Percentiles rank a stretch among this genome's conserved stretches.
phyloP scores from a whole-genome alignment of 2,888 invertebrate species.

The Spicauda simplicius region DNA sequence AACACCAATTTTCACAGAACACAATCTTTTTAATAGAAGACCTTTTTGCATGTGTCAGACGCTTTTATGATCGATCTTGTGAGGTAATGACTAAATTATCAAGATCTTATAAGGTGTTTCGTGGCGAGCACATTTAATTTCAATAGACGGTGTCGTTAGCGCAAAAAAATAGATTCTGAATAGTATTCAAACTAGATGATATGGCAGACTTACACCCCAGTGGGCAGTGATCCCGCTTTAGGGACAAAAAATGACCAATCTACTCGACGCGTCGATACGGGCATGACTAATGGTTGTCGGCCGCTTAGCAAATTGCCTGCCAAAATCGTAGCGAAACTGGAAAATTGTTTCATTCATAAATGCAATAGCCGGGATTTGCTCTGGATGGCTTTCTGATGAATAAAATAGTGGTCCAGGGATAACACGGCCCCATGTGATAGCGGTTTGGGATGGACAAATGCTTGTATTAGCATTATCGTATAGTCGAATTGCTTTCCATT shows the following conservation, averaged over 20 bases:
- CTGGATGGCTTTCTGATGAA: constrained; percentile 71
- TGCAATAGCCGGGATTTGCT: constrained; percentile 72
- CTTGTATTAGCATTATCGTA: constrained; percentile 54
- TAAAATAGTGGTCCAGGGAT: constrained; percentile 66
- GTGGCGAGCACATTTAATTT: constrained; percentile 23
- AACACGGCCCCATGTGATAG: constrained; percentile 62
- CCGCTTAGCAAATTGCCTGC: constrained; percentile 78
- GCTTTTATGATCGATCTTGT: constrained; percentile 30
- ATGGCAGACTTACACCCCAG: constrained; percentile 56
- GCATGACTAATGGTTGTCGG: constrained; percentile 76
- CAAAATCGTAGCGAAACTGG: constrained; percentile 75
- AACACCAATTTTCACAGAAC: constrained; percentile 18
- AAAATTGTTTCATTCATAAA: constrained; percentile 83
- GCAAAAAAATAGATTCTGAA: constrained; percentile 30
- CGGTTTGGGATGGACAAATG: constrained; percentile 59
- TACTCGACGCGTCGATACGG: constrained; percentile 70
- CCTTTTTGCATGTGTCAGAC: constrained; percentile 36
- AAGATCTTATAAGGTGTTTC: constrained; percentile 42
- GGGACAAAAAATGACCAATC: constrained; percentile 78
- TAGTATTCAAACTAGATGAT: constrained; percentile 41
- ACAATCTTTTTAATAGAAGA: constrained; percentile 19
- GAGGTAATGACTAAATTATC: constrained; percentile 43
- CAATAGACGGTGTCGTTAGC: constrained; percentile 23
- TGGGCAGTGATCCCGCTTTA: constrained; percentile 59
- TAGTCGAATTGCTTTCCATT: constrained; percentile 26